A percentile compares a stretch with the other conserved stretches of the same genome.
These are phyloP conservation scores for Crax fasciolata DNA, from an alignment of 2,797 vertebrate genomes.

Conservation along the genomic window DNA sequence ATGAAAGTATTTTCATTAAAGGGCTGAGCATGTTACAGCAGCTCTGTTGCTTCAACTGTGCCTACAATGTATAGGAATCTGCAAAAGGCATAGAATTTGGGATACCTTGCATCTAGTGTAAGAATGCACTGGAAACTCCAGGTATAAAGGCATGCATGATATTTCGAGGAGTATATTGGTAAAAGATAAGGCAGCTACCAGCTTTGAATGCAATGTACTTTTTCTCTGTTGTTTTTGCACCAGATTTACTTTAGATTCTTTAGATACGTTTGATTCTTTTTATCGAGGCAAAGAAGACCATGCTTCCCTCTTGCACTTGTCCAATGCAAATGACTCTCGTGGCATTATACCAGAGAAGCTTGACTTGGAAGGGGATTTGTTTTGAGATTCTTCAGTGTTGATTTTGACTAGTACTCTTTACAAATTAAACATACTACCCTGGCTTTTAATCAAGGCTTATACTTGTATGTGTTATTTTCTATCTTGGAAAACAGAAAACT, in stretches of 20 bases:
- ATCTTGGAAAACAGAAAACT: not conserved
- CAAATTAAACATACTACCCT: not conserved
- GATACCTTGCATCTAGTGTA: not conserved
- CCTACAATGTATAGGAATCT: not conserved
- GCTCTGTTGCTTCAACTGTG: not conserved
- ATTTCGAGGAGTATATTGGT: not conserved
- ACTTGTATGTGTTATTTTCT: not conserved
- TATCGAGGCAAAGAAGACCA: not conserved
- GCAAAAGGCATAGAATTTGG: not conserved
- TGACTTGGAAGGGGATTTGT: not conserved
- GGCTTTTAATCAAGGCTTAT: not conserved
- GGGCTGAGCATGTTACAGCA: not conserved
- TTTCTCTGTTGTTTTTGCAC: not conserved
- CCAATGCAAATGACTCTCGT: not conserved
- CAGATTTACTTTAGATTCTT: not conserved
- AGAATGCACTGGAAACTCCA: not conserved
- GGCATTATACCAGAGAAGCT: not conserved
- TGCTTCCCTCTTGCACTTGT: not conserved
- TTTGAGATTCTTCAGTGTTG: not conserved
- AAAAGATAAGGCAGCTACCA: not conserved
- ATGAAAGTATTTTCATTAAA: constrained; percentile 3
- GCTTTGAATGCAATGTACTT: not conserved
- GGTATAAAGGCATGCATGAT: not conserved
- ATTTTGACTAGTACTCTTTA: not conserved
- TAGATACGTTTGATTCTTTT: not conserved